Evolutionary conservation across 2,113 vertebrate genomes (phyloP).

Genomic region (Ptyas mucosa): DNA sequence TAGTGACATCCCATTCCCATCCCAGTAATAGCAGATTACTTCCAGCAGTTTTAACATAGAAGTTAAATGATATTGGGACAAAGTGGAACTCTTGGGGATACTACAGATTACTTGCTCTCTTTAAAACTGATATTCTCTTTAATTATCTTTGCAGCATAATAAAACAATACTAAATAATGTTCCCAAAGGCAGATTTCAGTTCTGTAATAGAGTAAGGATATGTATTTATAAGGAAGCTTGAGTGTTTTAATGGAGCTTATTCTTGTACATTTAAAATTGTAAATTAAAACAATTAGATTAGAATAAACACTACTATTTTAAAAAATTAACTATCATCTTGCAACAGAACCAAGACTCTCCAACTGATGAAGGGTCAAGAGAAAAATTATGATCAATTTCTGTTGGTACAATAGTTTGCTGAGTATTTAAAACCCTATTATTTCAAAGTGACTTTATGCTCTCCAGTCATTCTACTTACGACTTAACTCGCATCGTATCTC

Average conservation of each 20-base stretch:
- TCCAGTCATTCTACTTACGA: background rate
- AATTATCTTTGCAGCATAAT: background rate
- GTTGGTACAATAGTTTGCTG: background rate
- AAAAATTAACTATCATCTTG: background rate
- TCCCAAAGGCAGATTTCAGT: background rate
- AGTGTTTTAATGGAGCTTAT: background rate
- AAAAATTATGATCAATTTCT: background rate
- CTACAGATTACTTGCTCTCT: too few species aligned
- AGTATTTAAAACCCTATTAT: background rate
- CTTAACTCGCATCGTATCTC: background rate
- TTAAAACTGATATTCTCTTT: background rate
- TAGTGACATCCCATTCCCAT: background rate
- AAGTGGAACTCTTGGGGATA: too few species aligned
- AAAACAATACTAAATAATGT: background rate
- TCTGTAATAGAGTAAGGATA: background rate
- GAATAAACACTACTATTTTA: background rate
- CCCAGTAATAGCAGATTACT: background rate
- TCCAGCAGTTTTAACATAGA: background rate
- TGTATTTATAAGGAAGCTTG: background rate
- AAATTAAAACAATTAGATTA: background rate
- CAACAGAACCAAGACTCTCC: background rate
- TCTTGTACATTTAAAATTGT: background rate
- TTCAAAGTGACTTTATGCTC: background rate
- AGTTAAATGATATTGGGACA: background rate
- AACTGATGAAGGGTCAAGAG: background rate